Evolutionary conservation across 1,140 invertebrate species (phyloP), one percentile per base, ranked within the genome.

Genomic region (Coptotermes formosanus): DNA sequence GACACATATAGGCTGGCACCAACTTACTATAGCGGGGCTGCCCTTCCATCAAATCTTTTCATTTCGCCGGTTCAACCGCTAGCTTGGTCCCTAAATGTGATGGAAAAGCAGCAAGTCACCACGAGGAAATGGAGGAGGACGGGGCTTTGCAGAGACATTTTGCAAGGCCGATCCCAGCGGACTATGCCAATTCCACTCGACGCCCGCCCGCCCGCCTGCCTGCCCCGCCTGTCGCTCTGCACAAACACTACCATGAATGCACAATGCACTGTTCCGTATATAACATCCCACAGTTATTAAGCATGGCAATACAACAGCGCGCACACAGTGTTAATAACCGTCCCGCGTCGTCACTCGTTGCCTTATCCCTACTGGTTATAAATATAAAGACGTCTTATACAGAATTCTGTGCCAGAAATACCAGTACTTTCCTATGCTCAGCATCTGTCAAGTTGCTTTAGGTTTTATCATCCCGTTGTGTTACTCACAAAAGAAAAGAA

Each of bases 21-120:
- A 21, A 43, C 19, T 45, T 44, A 44, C 16, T n/a, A 43, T 21
- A 44, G 38, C 23, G 25, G n/a, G 38, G 23, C 82, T n/a, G n/a
- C 7, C 25, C 83, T 52, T 84, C 83, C 83, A 59, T 84, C 83
- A 84, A 8, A 84, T 84, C 45, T 84, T 83, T 83, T 83, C 83
- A 84, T 84, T 59, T 75, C 64, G 64, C 64, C 64, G 9, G 64
- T 75, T 75, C 64, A 25, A n/a, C 64, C 64, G 59, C 64, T 11
- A 75, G 64, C 64, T 30, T 30, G 64, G 64, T 25, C 64, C 30
- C 25, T 75, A 75, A 30, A 75, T 75, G 25, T 30, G 64, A 75
- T 30, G 64, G 64, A 12, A 8, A 8, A 64, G 59, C 59, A 64
- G 59, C 25, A 64, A 64, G 59, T 64, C 12, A 64, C 59, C 59